Base-by-base conservation (phyloP, 2,888 invertebrate genomes). In the Stenolophus ochropezus region DNA sequence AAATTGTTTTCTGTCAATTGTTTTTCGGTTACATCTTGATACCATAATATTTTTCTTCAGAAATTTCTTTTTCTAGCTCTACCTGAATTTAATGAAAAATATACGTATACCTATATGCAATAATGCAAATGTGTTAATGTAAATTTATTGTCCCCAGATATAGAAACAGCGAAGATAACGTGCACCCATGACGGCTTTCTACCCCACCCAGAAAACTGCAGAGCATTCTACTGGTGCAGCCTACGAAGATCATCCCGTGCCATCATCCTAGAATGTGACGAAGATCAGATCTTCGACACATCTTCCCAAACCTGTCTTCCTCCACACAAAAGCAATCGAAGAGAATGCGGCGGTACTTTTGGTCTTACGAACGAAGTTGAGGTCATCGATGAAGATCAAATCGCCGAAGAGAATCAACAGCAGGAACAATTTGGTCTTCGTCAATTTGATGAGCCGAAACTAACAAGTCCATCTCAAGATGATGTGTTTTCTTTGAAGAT, bases 211-310 rank as follows among this genome's bases (percentile, higher is more conserved):
- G 87, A 87, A n/a, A 92, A 95, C 86, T 96, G 96, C 86, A 90
- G 91, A 71, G 89, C 92, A 75, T 96, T 95, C 89, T 95, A 95
- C 87, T 91, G 95, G 86, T 96, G 96, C 85, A 92, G 94, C 20
- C 90, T 91, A 85, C 65, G 65, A 0, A 27, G 65, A 16, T 27
- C 27, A 16, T n/a, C 16, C 1, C 92, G 92, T 27, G 51, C 69
- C 0, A 51, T 79, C 11, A 81, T 90, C 16, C 96, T 94, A 87
- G 90, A 90, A 11, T 96, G 96, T 88, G 94, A 93, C 2, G 91
- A 93, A 73, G 95, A 94, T 69, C 96, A 96, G 3, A 93, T 94
- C 47, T 96, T 96, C 95, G 95, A 95, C 88, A 91, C 92, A 80
- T 89, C 90, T 75, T 89, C 92, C 81, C 90, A 92, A 86, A 91